These are phyloP conservation scores for Pseudobourletiella spinata DNA, from an alignment of 1,140 invertebrate genomes.

Conservation along the genomic window DNA sequence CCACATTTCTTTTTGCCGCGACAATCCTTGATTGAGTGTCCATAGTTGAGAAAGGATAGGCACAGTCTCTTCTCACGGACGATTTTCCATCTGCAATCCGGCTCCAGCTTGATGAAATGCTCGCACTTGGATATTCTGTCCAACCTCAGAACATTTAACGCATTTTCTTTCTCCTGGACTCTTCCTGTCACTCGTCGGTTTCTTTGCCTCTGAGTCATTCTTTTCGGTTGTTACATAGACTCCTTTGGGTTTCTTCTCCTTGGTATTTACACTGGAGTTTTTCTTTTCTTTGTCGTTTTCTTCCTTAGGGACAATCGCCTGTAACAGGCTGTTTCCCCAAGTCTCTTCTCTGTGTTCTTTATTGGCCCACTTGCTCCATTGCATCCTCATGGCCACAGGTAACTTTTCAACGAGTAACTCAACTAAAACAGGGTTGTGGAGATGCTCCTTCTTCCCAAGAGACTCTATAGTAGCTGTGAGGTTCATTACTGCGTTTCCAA, in stretches of 20 bases:
- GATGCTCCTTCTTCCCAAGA: not conserved
- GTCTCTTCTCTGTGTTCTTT: not conserved
- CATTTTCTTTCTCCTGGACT: not conserved
- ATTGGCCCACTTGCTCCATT: not conserved
- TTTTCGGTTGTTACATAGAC: not conserved
- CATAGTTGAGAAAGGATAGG: not conserved
- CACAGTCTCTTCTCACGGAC: not conserved
- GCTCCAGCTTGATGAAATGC: not conserved
- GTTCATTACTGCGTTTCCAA: conserved; percentile 3
- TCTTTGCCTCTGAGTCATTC: not conserved
- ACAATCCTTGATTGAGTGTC: not conserved
- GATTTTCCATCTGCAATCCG: not conserved
- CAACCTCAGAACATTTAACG: not conserved
- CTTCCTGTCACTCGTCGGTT: not conserved
- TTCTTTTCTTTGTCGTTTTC: no score
- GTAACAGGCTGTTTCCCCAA: not conserved
- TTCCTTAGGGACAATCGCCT: no score
- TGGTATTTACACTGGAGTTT: not conserved
- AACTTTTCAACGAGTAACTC: not conserved
- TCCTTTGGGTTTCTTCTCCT: not conserved
- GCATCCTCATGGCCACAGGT: not conserved
- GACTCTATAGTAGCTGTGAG: not conserved
- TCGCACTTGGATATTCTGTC: not conserved
- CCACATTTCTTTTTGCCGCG: not conserved
- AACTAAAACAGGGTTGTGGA: conserved; percentile 1